Evolutionary conservation across 2,888 invertebrate genomes (phyloP).

Genomic region (Diogma glabrata): DNA sequence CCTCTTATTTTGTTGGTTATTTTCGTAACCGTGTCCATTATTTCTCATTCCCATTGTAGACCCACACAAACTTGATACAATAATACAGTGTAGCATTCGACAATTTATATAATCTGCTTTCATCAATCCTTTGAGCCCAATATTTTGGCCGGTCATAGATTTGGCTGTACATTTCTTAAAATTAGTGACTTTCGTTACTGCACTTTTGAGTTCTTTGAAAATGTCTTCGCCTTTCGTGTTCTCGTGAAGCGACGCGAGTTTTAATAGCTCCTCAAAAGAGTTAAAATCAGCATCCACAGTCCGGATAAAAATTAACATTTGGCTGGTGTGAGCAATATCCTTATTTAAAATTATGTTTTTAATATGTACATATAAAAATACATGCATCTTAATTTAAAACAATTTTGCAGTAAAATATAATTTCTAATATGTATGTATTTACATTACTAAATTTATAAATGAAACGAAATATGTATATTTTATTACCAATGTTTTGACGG

Average conservation of each 20-base stretch:
- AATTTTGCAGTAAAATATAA: no score
- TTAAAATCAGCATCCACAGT: constrained; percentile 3
- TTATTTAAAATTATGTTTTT: no score
- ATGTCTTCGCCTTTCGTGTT: constrained; percentile 1
- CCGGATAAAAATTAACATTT: constrained; percentile 5
- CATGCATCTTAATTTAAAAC: no score
- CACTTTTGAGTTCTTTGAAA: constrained; percentile 7
- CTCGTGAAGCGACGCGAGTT: constrained; percentile 1
- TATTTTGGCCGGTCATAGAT: constrained; percentile 18
- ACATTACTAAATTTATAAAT: no score
- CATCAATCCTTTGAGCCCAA: constrained; percentile 8
- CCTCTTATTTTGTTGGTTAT: no score
- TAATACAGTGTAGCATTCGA: constrained; percentile 18
- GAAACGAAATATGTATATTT: no score
- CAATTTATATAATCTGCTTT: constrained; percentile 9
- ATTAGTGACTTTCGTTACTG: background rate
- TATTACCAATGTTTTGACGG: background rate
- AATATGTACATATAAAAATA: no score
- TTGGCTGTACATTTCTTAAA: constrained; percentile 8
- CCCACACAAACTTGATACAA: constrained; percentile 12
- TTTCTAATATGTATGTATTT: no score
- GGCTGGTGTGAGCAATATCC: constrained; percentile 3
- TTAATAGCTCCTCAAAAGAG: constrained; percentile 4
- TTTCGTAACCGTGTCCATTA: constrained; percentile 12
- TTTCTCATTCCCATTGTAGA: constrained; percentile 13